A percentile compares a stretch with the other conserved stretches of the same genome.
phyloP scores from a whole-genome alignment of 2,888 invertebrate species.

The Rhorus exstirpatorius region DNA sequence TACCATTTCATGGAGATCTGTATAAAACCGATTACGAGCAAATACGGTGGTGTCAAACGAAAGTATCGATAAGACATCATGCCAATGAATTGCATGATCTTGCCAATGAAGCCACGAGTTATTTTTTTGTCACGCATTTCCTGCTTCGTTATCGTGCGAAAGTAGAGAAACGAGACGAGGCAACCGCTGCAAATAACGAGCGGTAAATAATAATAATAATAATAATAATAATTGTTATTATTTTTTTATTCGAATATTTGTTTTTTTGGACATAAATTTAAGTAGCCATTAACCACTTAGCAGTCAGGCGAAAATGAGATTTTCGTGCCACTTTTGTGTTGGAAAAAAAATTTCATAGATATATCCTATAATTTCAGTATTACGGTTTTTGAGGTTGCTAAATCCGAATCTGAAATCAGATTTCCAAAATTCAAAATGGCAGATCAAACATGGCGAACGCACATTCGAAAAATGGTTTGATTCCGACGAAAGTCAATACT shows the following conservation, averaged over 20 bases:
- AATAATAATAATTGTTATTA: background rate
- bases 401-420: too few relatives aligned
- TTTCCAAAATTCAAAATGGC: too few relatives aligned
- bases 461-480: too few relatives aligned
- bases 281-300: too few relatives aligned
- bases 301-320: too few relatives aligned
- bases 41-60: conserved; percentile 93
- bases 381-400: too few relatives aligned
- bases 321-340: too few relatives aligned
- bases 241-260: background rate
- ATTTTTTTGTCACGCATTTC: conserved; percentile 84
- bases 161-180: conserved; percentile 91
- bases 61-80: conserved; percentile 85
- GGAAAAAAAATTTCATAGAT: too few relatives aligned
- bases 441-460: too few relatives aligned
- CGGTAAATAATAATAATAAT: too few relatives aligned
- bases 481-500: too few relatives aligned
- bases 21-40: conserved; percentile 92
- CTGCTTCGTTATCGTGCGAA: conserved; percentile 89
- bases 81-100: conserved; percentile 87
- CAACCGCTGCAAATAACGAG: conserved; percentile 88
- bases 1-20: conserved; percentile 91
- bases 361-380: too few relatives aligned
- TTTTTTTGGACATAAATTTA: background rate
- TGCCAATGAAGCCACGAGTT: conserved; percentile 84